phyloP scores from a whole-genome alignment of 2,113 vertebrate species.

The Perca schrenkii region DNA sequence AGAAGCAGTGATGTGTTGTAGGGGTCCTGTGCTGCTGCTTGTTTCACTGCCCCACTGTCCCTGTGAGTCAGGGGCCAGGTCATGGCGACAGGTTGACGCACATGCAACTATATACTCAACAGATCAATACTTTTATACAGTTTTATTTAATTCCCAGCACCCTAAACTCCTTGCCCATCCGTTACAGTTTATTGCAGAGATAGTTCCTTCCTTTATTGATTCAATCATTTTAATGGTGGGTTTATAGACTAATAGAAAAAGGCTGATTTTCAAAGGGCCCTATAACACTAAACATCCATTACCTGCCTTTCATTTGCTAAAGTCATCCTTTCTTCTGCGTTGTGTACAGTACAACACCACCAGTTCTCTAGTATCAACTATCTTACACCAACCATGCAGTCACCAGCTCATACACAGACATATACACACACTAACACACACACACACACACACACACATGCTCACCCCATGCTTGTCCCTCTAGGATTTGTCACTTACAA shows the following conservation, averaged over 20 bases:
- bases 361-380: background rate
- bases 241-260: conserved; percentile 68
- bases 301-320: conserved; percentile 36
- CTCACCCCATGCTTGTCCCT: conserved; percentile 35
- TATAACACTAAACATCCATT: conserved; percentile 51
- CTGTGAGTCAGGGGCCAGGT: conserved; percentile 83
- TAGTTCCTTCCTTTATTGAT: conserved; percentile 57
- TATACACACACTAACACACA: background rate
- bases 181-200: conserved; percentile 32
- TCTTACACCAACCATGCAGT: conserved; percentile 6
- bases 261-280: conserved; percentile 33
- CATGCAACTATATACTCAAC: conserved; percentile 13
- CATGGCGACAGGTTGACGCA: conserved; percentile 64
- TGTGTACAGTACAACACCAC: conserved; percentile 9
- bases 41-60: conserved; percentile 84
- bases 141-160: conserved; percentile 25
- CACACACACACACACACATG: background rate
- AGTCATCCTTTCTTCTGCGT: conserved; percentile 24
- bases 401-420: background rate
- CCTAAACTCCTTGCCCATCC: conserved; percentile 40
- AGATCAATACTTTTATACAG: conserved; percentile 30
- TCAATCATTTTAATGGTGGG: conserved; percentile 68
- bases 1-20: conserved; percentile 70
- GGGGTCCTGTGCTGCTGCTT: conserved; percentile 81
- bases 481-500: conserved; percentile 55